Conservation (phyloP, 2,797 vertebrate species). For the Allobates femoralis region DNA sequence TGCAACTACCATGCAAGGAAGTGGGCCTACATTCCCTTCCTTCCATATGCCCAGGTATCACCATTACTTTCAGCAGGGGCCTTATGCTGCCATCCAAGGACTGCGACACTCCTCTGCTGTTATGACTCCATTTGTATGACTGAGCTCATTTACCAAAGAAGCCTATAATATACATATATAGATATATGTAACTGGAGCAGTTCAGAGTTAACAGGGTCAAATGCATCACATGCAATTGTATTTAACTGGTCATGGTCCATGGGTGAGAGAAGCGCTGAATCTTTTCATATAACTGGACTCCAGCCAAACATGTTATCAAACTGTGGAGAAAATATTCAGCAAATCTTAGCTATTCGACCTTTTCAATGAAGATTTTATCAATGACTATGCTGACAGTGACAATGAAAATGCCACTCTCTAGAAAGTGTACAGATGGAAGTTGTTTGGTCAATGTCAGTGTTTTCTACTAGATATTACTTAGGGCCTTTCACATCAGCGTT, state of each 20-base stretch:
- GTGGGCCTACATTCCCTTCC: slow-evolving; percentile 93
- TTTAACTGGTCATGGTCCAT: slow-evolving; percentile 45
- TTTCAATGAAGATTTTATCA: not conserved
- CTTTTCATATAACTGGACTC: slow-evolving; percentile 31
- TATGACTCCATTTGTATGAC: slow-evolving; percentile 99
- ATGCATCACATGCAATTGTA: slow-evolving; percentile 66
- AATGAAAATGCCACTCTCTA: not conserved
- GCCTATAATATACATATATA: slow-evolving; percentile 14
- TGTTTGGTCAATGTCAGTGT: not conserved
- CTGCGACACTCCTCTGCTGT: slow-evolving; percentile 96
- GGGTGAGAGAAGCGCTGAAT: slow-evolving; percentile 65
- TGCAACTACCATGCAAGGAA: slow-evolving; percentile 90
- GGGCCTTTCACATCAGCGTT: too few species aligned
- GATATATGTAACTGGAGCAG: not conserved
- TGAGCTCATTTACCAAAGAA: slow-evolving; percentile 56
- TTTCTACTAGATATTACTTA: slow-evolving; percentile 1
- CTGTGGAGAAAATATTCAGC: not conserved
- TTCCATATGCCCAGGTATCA: slow-evolving; percentile 99
- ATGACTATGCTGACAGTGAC: not conserved
- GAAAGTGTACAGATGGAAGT: slow-evolving; percentile 13
- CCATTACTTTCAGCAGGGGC: slow-evolving; percentile 99
- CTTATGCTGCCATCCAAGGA: slow-evolving; percentile 97
- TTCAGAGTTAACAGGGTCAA: slow-evolving; percentile 10
- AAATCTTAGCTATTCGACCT: not conserved
- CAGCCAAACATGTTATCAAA: slow-evolving; percentile 29